Conservation (phyloP, 2,113 vertebrate genomes). For the Nematolebias whitei region DNA sequence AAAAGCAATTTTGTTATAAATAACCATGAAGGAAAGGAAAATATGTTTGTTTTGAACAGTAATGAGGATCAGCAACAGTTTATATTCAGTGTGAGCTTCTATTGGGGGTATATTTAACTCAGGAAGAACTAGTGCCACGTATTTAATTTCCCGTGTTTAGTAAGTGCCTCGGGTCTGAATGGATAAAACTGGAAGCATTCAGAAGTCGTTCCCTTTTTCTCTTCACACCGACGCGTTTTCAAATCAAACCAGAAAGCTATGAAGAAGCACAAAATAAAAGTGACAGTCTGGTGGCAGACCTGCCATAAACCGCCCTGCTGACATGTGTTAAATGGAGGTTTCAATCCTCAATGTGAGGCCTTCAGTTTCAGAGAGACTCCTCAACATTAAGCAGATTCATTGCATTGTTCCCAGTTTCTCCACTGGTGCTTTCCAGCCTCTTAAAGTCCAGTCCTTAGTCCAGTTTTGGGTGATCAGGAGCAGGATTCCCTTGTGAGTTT, state of each 20-base stretch:
- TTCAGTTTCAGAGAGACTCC: too few species aligned
- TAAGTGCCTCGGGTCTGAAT: neutral
- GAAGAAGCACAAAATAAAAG: neutral
- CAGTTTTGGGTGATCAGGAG: too few species aligned
- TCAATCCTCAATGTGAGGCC: too few species aligned
- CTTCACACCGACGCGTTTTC: neutral
- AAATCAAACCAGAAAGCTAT: neutral
- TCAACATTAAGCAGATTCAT: too few species aligned
- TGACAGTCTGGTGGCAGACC: too few species aligned
- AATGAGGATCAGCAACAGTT: slow-evolving; percentile 9
- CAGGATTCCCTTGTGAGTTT: too few species aligned
- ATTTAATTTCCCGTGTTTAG: neutral
- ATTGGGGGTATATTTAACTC: slow-evolving; percentile 5
- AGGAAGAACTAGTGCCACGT: too few species aligned
- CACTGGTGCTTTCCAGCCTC: too few species aligned
- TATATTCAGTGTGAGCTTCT: slow-evolving; percentile 13
- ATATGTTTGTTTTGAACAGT: neutral
- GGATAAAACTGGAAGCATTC: neutral
- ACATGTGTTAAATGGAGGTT: too few species aligned
- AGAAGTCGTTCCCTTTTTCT: neutral
- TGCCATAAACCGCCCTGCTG: too few species aligned
- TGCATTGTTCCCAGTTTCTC: too few species aligned
- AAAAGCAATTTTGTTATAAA: neutral
- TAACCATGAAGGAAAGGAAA: neutral
- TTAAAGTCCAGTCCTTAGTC: too few species aligned